These are phyloP conservation scores for Microcebus murinus DNA, from an alignment of 2,113 vertebrate species.

Conservation along the genomic window DNA sequence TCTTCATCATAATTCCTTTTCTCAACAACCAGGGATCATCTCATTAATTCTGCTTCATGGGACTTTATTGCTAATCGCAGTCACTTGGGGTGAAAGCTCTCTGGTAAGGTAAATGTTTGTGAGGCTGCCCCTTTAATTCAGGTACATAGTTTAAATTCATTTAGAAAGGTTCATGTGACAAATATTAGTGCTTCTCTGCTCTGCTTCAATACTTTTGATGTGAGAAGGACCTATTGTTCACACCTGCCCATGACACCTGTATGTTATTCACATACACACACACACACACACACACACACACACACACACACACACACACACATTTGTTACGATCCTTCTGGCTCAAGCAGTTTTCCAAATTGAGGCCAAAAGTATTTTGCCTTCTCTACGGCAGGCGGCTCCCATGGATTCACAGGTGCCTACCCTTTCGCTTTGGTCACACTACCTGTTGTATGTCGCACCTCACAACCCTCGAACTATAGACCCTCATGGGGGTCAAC, in stretches of 20 bases:
- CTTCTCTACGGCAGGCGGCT: neutral
- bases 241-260: neutral
- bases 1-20: neutral
- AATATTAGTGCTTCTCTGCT: neutral
- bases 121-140: neutral
- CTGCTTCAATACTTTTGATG: neutral
- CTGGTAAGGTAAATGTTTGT: neutral
- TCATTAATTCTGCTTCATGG: neutral
- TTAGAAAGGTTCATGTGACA: neutral
- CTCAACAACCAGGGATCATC: neutral
- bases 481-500: neutral
- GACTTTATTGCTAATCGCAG: neutral
- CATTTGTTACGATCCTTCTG: neutral
- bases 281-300: neutral
- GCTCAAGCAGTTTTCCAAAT: constrained; percentile 2
- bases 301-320: neutral
- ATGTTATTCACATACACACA: neutral
- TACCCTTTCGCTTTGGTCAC: neutral
- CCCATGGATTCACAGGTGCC: neutral
- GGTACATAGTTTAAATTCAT: neutral
- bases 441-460: neutral
- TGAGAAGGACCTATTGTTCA: neutral
- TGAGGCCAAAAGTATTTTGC: neutral
- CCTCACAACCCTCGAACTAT: neutral
- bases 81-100: neutral